Base-by-base conservation (phyloP, 2,888 invertebrate genomes). In the Rhagium mordax region DNA sequence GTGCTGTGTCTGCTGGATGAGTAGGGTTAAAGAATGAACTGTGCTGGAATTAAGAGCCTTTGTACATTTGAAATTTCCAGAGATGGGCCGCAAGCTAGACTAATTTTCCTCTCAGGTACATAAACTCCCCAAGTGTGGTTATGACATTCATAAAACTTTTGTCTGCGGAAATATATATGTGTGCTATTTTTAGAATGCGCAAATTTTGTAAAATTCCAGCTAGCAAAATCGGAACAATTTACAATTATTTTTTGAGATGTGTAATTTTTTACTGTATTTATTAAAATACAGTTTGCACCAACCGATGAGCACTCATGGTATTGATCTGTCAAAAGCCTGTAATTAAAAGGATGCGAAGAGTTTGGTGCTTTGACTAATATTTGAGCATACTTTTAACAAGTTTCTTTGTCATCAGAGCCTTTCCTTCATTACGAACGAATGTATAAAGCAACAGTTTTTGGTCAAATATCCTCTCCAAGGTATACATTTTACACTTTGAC, bases 351-450 rank as follows among this genome's bases (percentile, higher is more conserved):
- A 48, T 15, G 57, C 7, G 13, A 64, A 47, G 33, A 57, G 16
- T 33, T 64, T 18, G 29, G 27, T 29, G 55, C 64, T 71, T 71
- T 65, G 65, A 65, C 53, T 59, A 62, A 65, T 64, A 70, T 59
- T 57, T 57, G 27, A 71, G 65, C 65, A 15, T 59, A 65, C 60
- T 27, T 60, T 71, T 55, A 71, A 67, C 66, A 71, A 53, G 53
- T 65, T 65, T 65, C 53, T 65, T 51, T 65, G 65, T 65, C 49
- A 65, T 33, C 53, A 41, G 65, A 65, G 51, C 16, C 41, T 33
- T 53, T 33, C 15, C 53, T 53, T 53, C 51, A 51, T 64, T 65
- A 65, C 27, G 21, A 16, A 49, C 29, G 33, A 48, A 65, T 18
- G 33, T 65, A 65, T 8, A 51, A 65, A 51, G 65, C 53, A 65